These are phyloP conservation scores for Himalopsyche kuldschensis DNA, from an alignment of 2,888 invertebrate genomes.

Conservation along the genomic window DNA sequence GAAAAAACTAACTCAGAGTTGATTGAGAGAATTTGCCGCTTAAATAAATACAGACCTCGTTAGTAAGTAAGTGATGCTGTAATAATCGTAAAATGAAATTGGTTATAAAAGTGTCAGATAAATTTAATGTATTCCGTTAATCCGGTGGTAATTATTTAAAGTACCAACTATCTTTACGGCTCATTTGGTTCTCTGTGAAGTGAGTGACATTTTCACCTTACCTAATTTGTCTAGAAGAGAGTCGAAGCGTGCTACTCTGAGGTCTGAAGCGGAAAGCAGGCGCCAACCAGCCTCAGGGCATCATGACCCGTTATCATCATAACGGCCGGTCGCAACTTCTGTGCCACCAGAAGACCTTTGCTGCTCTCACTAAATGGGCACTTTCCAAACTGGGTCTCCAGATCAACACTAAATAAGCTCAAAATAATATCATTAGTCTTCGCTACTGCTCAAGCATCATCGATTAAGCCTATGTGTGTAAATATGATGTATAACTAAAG, in stretches of 20 bases:
- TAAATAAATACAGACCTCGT: too few species aligned
- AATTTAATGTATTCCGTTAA: background rate
- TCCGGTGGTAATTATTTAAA: background rate
- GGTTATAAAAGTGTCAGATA: too few species aligned
- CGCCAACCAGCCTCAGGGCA: background rate
- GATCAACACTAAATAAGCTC: background rate
- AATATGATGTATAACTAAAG: too few species aligned
- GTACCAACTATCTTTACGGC: background rate
- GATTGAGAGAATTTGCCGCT: too few species aligned
- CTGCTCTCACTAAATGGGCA: background rate
- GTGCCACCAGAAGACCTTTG: background rate
- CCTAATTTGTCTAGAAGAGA: background rate
- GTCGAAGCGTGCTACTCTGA: background rate
- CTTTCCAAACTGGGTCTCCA: background rate
- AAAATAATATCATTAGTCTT: background rate
- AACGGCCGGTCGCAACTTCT: background rate
- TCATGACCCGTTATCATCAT: background rate
- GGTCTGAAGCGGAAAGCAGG: background rate
- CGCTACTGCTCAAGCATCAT: background rate
- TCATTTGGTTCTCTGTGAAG: background rate
- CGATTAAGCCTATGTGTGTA: too few species aligned
- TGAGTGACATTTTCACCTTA: background rate
- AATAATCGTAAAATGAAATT: too few species aligned
- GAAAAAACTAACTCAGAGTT: too few species aligned
- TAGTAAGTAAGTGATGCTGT: too few species aligned